Percentiles rank a stretch among this genome's conserved stretches.
Evolutionary conservation across 2,888 invertebrate genomes (phyloP).

Genomic region (Saturnia japonica): DNA sequence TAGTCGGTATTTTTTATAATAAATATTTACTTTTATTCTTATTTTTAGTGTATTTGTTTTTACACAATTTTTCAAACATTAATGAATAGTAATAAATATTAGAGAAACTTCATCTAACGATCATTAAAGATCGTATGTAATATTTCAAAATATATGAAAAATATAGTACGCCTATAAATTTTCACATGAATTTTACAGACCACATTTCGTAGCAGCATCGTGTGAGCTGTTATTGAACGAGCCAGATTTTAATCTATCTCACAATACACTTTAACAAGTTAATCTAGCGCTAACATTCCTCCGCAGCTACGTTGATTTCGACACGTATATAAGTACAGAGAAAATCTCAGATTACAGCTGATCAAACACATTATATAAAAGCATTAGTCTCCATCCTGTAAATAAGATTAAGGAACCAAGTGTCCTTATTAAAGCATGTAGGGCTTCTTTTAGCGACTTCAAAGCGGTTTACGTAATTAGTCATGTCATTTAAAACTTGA

Average conservation of each 20-base stretch:
- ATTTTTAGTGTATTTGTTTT: neutral
- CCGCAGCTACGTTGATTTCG: constrained; percentile 18
- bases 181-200: constrained; percentile 26
- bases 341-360: constrained; percentile 35
- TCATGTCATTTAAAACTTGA: constrained; percentile 2
- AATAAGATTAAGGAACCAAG: constrained; percentile 49
- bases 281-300: constrained; percentile 21
- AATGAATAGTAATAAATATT: too few relatives aligned
- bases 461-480: constrained; percentile 11
- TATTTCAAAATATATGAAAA: neutral
- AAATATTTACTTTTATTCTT: neutral
- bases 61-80: neutral
- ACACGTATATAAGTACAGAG: constrained; percentile 4
- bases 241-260: constrained; percentile 43
- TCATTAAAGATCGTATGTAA: neutral
- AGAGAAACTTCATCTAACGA: neutral
- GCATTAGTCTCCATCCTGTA: constrained; percentile 40
- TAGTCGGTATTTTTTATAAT: neutral
- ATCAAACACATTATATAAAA: constrained; percentile 43
- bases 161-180: constrained; percentile 4
- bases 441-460: constrained; percentile 38
- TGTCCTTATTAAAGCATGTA: constrained; percentile 37
- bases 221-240: constrained; percentile 54
- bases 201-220: constrained; percentile 38
- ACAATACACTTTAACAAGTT: constrained; percentile 18